A percentile compares a stretch with the other conserved stretches of the same genome.
These are phyloP conservation scores for Pygocentrus nattereri DNA, from an alignment of 2,797 vertebrate species.

Conservation along the genomic window DNA sequence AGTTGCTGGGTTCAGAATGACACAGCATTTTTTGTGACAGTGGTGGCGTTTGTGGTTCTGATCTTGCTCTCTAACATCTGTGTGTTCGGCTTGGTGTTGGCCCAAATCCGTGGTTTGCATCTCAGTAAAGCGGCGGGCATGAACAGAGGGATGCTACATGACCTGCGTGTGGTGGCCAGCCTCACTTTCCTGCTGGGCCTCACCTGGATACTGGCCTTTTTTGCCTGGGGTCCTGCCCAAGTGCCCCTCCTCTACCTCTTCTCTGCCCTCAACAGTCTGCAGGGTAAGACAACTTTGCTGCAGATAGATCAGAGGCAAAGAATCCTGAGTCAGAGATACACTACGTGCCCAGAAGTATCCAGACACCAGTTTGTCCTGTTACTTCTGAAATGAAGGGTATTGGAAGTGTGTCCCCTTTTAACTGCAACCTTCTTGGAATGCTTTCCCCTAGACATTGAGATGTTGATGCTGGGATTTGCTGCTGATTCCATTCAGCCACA, in stretches of 20 bases:
- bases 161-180: conserved; percentile 83
- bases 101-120: conserved; percentile 82
- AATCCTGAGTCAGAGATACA: too few species aligned
- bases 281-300: conserved; percentile 78
- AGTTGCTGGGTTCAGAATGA: conserved; percentile 83
- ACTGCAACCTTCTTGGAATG: too few species aligned
- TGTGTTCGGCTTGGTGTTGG: conserved; percentile 85
- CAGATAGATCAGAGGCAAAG: background rate
- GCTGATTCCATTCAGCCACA: too few species aligned
- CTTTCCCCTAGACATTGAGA: too few species aligned
- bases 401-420: too few species aligned
- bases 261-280: conserved; percentile 85
- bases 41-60: conserved; percentile 82
- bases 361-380: too few species aligned
- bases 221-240: conserved; percentile 81
- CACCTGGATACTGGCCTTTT: conserved; percentile 86
- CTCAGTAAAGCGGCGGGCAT: conserved; percentile 66
- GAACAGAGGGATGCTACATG: conserved; percentile 66
- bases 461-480: too few species aligned
- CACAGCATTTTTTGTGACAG: conserved; percentile 80
- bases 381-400: too few species aligned
- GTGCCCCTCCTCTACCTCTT: conserved; percentile 86
- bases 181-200: conserved; percentile 89
- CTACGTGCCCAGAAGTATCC: too few species aligned
- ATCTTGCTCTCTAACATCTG: conserved; percentile 83